Percentiles rank a stretch among this genome's conserved stretches.
Conservation (phyloP, 1,140 invertebrate species). For the Brachystomella parvula region DNA sequence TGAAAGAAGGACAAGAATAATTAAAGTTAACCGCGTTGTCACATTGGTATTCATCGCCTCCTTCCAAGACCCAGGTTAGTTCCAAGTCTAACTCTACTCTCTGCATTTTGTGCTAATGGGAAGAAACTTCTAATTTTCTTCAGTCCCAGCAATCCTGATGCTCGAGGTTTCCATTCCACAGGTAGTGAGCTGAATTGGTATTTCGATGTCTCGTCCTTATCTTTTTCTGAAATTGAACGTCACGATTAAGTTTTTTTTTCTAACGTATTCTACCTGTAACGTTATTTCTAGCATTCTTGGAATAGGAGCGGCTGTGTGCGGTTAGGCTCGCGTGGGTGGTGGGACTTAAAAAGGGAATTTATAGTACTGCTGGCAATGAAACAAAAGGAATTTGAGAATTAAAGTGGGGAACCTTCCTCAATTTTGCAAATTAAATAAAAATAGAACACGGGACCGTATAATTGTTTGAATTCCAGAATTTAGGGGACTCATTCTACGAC, state of each 20-base stretch:
- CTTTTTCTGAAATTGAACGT: slow-evolving; percentile 9
- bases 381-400: too few relatives aligned
- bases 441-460: too few relatives aligned
- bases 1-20: too few relatives aligned
- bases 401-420: too few relatives aligned
- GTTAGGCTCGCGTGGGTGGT: not conserved
- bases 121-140: slow-evolving; percentile 14
- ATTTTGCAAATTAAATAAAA: too few relatives aligned
- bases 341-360: too few relatives aligned
- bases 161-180: slow-evolving; percentile 20
- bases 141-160: slow-evolving; percentile 11
- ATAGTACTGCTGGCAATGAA: too few relatives aligned
- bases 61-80: slow-evolving; percentile 32
- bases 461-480: too few relatives aligned
- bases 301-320: not conserved
- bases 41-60: too few relatives aligned
- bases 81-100: slow-evolving; percentile 27
- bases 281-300: not conserved
- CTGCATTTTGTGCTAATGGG: slow-evolving; percentile 15
- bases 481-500: too few relatives aligned
- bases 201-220: not conserved
- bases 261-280: not conserved
- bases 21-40: too few relatives aligned
- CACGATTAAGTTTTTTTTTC: not conserved
- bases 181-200: slow-evolving; percentile 9